Conservation (phyloP, 2,888 invertebrate species). For the Portevinia maculata region DNA sequence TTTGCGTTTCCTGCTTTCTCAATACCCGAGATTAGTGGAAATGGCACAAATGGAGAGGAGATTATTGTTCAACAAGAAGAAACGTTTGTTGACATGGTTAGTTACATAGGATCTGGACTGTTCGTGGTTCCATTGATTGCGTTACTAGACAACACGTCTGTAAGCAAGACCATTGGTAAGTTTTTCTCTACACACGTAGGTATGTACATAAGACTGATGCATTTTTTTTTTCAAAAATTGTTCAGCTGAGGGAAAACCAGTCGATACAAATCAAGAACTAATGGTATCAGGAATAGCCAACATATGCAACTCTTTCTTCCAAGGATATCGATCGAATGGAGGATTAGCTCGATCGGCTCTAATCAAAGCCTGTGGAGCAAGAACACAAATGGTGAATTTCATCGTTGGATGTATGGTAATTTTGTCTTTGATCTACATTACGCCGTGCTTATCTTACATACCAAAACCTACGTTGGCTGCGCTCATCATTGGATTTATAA, state of each 20-base stretch:
- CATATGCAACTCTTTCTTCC: constrained; percentile 92
- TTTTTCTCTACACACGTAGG: too few species aligned
- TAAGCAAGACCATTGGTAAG: constrained; percentile 79
- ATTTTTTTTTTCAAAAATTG: too few species aligned
- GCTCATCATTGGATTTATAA: constrained; percentile 94
- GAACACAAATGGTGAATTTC: constrained; percentile 91
- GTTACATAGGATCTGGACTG: constrained; percentile 91
- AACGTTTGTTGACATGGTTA: constrained; percentile 88
- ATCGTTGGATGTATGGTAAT: constrained; percentile 93
- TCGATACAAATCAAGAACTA: constrained; percentile 95
- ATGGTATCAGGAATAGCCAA: constrained; percentile 91
- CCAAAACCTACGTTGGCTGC: constrained; percentile 93
- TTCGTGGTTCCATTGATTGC: constrained; percentile 93
- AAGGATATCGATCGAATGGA: constrained; percentile 91
- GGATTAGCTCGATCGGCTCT: constrained; percentile 92
- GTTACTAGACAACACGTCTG: constrained; percentile 94
- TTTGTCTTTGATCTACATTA: constrained; percentile 91
- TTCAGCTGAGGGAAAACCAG: constrained; percentile 88
- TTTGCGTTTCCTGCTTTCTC: constrained; percentile 87
- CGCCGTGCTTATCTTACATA: constrained; percentile 93
- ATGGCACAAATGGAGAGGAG: constrained; percentile 76
- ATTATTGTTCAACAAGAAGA: constrained; percentile 76
- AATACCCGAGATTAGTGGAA: constrained; percentile 81
- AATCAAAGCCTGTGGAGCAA: constrained; percentile 93
- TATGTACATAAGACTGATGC: neutral